A percentile compares a stretch with the other conserved stretches of the same genome.
Conservation (phyloP, 2,113 vertebrate genomes). For the Dicrurus megarhynchus region DNA sequence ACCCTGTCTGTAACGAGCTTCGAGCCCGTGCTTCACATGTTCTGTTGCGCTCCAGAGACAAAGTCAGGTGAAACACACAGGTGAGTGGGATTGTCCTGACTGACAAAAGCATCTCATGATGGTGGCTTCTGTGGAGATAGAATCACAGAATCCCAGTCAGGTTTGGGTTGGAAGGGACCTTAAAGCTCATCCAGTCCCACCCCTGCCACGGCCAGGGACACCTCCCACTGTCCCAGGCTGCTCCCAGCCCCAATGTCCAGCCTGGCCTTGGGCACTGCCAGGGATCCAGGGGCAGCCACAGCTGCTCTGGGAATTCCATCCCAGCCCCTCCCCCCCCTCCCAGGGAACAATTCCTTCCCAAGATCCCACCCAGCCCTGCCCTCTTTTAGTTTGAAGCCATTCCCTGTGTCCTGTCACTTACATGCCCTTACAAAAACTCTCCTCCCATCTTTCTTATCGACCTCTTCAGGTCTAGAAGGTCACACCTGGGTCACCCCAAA, state of each 20-base stretch:
- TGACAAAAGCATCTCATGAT: background rate
- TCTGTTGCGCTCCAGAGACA: background rate
- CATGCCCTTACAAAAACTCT: background rate
- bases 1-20: background rate
- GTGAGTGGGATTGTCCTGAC: background rate
- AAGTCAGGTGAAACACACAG: background rate
- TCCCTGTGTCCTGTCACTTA: background rate
- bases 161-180: background rate
- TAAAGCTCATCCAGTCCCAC: rapidly evolving
- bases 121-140: background rate
- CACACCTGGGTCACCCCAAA: background rate
- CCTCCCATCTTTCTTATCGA: background rate
- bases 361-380: rapidly evolving
- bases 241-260: background rate
- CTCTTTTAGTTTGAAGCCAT: background rate
- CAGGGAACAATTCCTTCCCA: background rate
- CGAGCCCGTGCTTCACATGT: background rate
- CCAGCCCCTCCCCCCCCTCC: background rate
- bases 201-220: background rate
- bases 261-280: background rate
- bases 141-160: background rate
- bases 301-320: background rate
- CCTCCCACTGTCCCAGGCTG: rapidly evolving
- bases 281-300: background rate
- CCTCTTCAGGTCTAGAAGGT: background rate